These are phyloP conservation scores for Pedetes capensis DNA, from an alignment of 2,113 vertebrate species.

Conservation along the genomic window DNA sequence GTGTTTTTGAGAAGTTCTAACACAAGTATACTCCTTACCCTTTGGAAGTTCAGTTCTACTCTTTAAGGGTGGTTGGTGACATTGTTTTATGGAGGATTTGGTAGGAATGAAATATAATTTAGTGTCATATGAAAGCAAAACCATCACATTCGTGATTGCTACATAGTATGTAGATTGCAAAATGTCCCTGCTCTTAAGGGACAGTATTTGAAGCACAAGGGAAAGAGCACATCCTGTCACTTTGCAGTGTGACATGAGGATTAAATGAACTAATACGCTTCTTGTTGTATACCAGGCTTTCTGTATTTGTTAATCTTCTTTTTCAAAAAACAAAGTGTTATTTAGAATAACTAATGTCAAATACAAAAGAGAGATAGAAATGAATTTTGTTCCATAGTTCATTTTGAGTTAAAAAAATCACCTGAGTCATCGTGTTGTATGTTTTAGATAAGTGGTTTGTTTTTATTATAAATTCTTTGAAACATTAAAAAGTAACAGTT, in stretches of 20 bases:
- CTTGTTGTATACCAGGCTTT: neutral
- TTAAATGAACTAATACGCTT: neutral
- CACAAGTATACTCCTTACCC: neutral
- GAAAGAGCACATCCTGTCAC: neutral
- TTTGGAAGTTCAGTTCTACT: neutral
- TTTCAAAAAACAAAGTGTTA: neutral
- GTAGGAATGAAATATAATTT: neutral
- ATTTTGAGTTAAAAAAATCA: neutral
- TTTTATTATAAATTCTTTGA: neutral
- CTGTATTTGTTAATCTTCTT: neutral
- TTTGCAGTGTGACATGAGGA: neutral
- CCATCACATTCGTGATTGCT: neutral
- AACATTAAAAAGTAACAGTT: neutral
- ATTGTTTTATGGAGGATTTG: neutral
- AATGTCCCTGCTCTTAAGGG: neutral
- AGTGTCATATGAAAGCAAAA: neutral
- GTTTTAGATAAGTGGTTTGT: neutral
- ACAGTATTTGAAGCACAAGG: neutral
- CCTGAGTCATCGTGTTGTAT: neutral
- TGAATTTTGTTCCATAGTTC: neutral
- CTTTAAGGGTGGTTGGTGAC: neutral
- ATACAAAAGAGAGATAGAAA: neutral
- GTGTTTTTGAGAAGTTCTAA: neutral
- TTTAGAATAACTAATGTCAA: neutral
- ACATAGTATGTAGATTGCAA: neutral